Evolutionary conservation across 2,888 invertebrate species (phyloP), one percentile per base, ranked within the genome.

Genomic region (Willowsia nigromaculata): DNA sequence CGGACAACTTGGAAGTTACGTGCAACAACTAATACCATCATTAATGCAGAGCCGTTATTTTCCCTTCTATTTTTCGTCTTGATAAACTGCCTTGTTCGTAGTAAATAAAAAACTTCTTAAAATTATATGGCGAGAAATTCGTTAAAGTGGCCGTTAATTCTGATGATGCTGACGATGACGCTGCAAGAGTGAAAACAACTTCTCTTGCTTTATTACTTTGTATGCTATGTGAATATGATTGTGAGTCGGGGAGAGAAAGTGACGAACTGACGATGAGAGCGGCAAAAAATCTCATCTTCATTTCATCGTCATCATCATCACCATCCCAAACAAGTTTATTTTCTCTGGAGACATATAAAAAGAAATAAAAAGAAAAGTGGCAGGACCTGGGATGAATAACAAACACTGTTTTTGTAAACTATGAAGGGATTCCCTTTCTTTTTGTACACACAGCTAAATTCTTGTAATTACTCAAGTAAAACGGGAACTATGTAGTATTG

Each of bases 341-440:
- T 71, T 53, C 76, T 47, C 76, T 7, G n/a, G 76, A 50, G 76
- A 76, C 50, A 30, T 18, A 76, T 30, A 30, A 37, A 80, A n/a
- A 18, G 50, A 84, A 30, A 71, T n/a, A 47, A 40, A 56, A 71
- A 47, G 65, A 84, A 84, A 76, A 84, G 50, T 33, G 71, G 50
- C 71, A 53, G 56, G 1, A 37, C 84, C 22, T 71, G 84, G 22
- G 15, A 84, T 22, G 84, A 84, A 71, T 53, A 33, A 56, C 25
- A 40, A 84, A 83, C 33, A 4, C 33, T 30, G 27, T 33, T 65
- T 30, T 15, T 65, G 50, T 18, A 56, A 2, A 56, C 9, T 50
- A 9, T 25, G 25, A 56, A n/a, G 6, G 22, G 18, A 25, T 25
- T 25, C 7, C 56, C 22, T 18, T 18, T 6, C 25, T 18, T 22